Base-by-base conservation (phyloP, 2,797 vertebrate genomes). In the Betta splendens region DNA sequence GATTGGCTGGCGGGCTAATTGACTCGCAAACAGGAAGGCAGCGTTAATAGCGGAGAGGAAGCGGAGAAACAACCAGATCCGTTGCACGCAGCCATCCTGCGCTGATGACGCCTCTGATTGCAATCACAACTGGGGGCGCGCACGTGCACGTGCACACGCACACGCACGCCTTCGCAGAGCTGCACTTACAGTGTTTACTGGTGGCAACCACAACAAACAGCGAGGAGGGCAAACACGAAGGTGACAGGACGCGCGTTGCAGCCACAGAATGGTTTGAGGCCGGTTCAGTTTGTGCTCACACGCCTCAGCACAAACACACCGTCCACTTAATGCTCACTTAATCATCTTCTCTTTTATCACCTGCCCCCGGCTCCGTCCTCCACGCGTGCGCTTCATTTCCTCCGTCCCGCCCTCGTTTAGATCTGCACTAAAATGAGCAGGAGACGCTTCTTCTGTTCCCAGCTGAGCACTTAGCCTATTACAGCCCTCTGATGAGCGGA, bases 91-190 rank as follows among this genome's bases (percentile, higher is more conserved):
- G 42, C 62, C 62, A 49, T 60, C 68, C 65, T 33, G 63, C 62
- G 22, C 64, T 73, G 66, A 80, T 83, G 63, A 77, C 79, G 66
- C n/a, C 68, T 66, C 61, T 90, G 88, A 91, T 90, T 89, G 89
- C 87, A 91, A 89, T 90, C 87, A 88, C 50, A 5, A 55, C 12
- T 40, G 18, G 44, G n/a, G n/a, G n/a, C n/a, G n/a, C n/a, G 23
- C 21, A 42, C 51, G 72, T 4, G 17, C 43, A 52, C 7, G 12
- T 28, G 48, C 38, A 8, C 26, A 40, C 28, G 23, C 52, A 38
- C 38, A 52, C 26, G 36, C 38, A 69, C 17, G n/a, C 22, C 28
- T 12, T 2, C 16, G 55, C 20, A 61, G 23, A 29, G 61, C 70
- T 12, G 11, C 31, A 57, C 48, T 32, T 42, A 33, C 22, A 23